A percentile compares a stretch with the other conserved stretches of the same genome.
phyloP scores from a whole-genome alignment of 2,113 vertebrate genomes.

The Canis aureus region DNA sequence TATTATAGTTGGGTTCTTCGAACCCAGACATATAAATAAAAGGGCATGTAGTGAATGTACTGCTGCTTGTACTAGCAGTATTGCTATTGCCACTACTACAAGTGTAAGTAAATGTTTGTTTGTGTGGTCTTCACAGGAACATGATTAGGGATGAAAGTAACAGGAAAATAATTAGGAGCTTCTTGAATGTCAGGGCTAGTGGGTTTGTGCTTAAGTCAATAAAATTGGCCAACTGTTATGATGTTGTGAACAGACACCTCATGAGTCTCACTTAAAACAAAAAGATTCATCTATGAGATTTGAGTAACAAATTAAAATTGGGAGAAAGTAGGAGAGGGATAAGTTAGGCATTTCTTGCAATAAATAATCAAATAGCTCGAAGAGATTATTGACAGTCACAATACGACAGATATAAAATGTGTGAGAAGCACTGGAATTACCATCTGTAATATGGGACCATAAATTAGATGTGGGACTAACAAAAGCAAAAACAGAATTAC shows the following conservation, averaged over 20 bases:
- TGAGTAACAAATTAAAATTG: not conserved
- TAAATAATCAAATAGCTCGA: not conserved
- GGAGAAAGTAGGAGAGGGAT: not conserved
- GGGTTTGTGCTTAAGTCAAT: not conserved
- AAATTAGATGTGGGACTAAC: not conserved
- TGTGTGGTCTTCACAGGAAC: not conserved
- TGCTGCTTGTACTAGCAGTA: not conserved
- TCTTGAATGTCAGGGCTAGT: not conserved
- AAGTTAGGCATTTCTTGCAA: not conserved
- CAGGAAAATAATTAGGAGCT: not conserved
- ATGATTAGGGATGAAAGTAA: not conserved
- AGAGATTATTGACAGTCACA: not conserved
- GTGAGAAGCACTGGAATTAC: not conserved
- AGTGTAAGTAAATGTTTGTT: not conserved
- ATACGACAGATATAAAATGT: not conserved
- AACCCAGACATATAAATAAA: not conserved
- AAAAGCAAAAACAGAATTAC: not conserved
- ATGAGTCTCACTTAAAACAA: not conserved
- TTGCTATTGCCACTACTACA: not conserved
- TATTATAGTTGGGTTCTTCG: not conserved
- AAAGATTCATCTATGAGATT: not conserved
- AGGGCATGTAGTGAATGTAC: not conserved
- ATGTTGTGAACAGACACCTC: not conserved
- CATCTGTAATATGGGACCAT: not conserved
- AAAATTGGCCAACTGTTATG: not conserved